Base-by-base conservation (phyloP, 1,140 invertebrate species). In the Hycleus phaleratus region DNA sequence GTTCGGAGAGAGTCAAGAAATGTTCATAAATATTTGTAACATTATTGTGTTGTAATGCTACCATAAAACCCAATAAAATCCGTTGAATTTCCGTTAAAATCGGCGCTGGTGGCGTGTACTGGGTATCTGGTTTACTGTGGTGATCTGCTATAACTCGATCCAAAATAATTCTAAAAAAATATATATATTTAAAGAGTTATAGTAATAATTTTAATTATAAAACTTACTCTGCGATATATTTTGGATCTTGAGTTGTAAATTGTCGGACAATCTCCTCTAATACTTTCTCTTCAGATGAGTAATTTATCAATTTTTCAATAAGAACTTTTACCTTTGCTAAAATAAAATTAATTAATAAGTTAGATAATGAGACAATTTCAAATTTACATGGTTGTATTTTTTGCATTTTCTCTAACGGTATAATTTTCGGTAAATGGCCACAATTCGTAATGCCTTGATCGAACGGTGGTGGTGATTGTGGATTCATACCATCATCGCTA, bases 41-140 rank as follows among this genome's bases (percentile, higher is more conserved):
- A 40, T 48, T 55, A 51, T 50, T 59, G 26, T 56, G 46, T 46
- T 67, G 49, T 47, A 67, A 40, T 49, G 46, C 54, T 4, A 63
- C 12, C 49, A 65, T 51, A 38, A 67, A 52, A 40, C 62, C 60
- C 11, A 69, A 55, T 24, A 66, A 49, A 32, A 61, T 65, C 43
- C 67, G 52, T 54, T 71, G 69, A 32, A 59, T 64, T 12, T 46
- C 32, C 7, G 67, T 71, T 62, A 71, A 59, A 24, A 62, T 26
- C 1, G 69, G 69, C 32, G 67, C 64, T 7, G 63, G 62, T 40
- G 62, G 59, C 12, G 49, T 55, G 40, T 59, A 62, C 49, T 62
- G 56, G 10, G 10, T 59, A 44, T 65, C 61, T 18, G 64, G 32
- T 7, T 32, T 32, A 32, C 3, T 32, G 32, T 32, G 4, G 7